Base-by-base conservation (phyloP, 2,797 vertebrate genomes). In the Parauchenoglanis ngamensis region DNA sequence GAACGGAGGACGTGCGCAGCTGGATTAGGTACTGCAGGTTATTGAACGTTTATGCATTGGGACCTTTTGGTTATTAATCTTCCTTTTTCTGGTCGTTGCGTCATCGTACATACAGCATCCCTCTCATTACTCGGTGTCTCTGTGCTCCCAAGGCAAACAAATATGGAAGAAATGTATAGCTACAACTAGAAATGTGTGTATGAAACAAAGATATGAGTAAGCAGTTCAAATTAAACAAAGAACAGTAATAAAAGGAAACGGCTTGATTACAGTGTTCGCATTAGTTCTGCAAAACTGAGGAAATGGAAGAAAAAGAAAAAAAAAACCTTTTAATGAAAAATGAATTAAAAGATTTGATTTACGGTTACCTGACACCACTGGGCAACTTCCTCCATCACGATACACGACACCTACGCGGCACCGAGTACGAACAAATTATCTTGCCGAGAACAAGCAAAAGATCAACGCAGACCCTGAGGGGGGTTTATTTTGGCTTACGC, bases 141-240 rank as follows among this genome's bases (percentile, higher is more conserved):
- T 85, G 54, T 4, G 7, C 52, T 83, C 28, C 87, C 86, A 85
- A 90, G 90, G 84, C n/a, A n/a, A n/a, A n/a, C 90, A 90, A 89
- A 92, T 84, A 89, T 89, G 87, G 87, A 89, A 65, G 40, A 65
- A 54, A 75, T 54, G 68, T 63, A 89, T 86, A 79, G 88, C 88
- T 88, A 88, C 87, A 88, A 88, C 87, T 91, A 91, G 86, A 90
- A 25, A 88, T 84, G 85, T 92, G 91, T 92, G 87, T n/a, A 88
- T 78, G 65, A 82, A 72, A 87, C n/a, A 79, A 84, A 61, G 35
- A 31, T 85, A 72, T 25, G 2, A 31, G 76, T 65, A 85, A 88
- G 89, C 85, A 84, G 72, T 85, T 84, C 87, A 88, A 40, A 54
- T 70, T 67, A 31, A 35, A 85, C 87, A 44, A 49, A 61, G 68